Evolutionary conservation across 2,888 invertebrate genomes (phyloP), one percentile per base, ranked within the genome.

Genomic region (Drosophila parthenogenetica): DNA sequence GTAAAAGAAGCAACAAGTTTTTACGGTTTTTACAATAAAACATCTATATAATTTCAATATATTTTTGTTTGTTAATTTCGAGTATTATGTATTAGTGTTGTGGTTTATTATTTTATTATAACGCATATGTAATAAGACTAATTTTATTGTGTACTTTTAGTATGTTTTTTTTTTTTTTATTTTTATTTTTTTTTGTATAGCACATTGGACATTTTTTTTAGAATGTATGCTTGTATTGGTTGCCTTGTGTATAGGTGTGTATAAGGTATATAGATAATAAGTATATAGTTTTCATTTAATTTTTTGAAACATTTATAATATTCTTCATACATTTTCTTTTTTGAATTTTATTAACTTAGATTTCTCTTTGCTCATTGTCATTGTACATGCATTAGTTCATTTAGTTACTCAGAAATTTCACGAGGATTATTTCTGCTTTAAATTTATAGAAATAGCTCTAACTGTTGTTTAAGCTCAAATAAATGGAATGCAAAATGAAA

Each of bases 11-110:
- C 86, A 83, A 83, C 83, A 83, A 82, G 79, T 80, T 83, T 78
- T 85, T 83, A 83, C 83, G 83, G 82, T 85, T 87, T 89, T 87
- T 89, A 88, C 87, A 89, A 87, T 88, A 89, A 89, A 87, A 87
- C 86, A 83, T 83, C 83, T 82, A 87, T 89, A 89, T 89, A 89
- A 89, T 89, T 87, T 81, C 79, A 81, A 78, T 75, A 78, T 70
- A 76, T 68, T 59, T 53, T 39, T 60, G 59, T 29, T 75, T 63
- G 69, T 70, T 73, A 49, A 45, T 71, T 71, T 79, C 67, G 8
- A 65, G 70, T 71, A 65, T 73, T 58, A 54, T 78, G 65, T 59
- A 60, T 67, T 71, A 71, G 61, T 69, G 69, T 63, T 13, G 57
- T 66, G 49, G 43, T 63, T 62, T 62, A 49, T 72, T 68, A 51